phyloP scores from a whole-genome alignment of 2,113 vertebrate genomes.

The Sander vitreus region DNA sequence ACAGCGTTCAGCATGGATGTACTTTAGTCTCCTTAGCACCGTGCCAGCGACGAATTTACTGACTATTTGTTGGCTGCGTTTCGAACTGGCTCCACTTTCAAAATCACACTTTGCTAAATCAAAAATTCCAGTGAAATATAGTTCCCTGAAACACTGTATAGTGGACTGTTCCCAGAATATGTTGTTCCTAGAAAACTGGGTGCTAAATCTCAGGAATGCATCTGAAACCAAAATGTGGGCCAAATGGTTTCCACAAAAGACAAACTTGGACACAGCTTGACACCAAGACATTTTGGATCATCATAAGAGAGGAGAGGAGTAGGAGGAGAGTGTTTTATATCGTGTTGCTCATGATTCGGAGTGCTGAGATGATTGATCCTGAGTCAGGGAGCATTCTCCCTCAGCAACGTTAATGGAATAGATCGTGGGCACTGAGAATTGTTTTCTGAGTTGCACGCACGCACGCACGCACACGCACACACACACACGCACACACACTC shows the following conservation, averaged over 20 bases:
- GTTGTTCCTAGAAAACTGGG: conserved; percentile 74
- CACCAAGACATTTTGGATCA: conserved; percentile 27
- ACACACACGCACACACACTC: background rate
- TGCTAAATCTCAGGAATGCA: conserved; percentile 65
- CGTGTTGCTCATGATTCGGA: conserved; percentile 27
- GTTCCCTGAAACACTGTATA: conserved; percentile 67
- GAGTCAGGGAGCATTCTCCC: conserved; percentile 29
- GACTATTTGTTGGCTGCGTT: conserved; percentile 62
- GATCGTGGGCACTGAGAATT: conserved; percentile 40
- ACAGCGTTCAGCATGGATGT: conserved; percentile 16
- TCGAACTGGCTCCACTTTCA: conserved; percentile 48
- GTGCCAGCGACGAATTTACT: conserved; percentile 51
- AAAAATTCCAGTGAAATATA: conserved; percentile 60
- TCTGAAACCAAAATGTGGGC: conserved; percentile 59
- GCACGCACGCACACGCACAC: background rate
- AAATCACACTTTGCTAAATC: conserved; percentile 69
- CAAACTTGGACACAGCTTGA: conserved; percentile 41
- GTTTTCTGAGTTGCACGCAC: conserved; percentile 40
- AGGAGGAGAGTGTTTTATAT: conserved; percentile 7
- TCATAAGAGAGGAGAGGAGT: background rate
- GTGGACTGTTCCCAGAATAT: conserved; percentile 64
- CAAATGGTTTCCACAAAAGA: conserved; percentile 69
- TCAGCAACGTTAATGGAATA: conserved; percentile 32
- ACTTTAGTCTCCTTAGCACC: conserved; percentile 37
- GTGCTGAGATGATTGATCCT: conserved; percentile 33